Base-by-base conservation (phyloP, 1,140 invertebrate species). In the Penaeus chinensis region DNA sequence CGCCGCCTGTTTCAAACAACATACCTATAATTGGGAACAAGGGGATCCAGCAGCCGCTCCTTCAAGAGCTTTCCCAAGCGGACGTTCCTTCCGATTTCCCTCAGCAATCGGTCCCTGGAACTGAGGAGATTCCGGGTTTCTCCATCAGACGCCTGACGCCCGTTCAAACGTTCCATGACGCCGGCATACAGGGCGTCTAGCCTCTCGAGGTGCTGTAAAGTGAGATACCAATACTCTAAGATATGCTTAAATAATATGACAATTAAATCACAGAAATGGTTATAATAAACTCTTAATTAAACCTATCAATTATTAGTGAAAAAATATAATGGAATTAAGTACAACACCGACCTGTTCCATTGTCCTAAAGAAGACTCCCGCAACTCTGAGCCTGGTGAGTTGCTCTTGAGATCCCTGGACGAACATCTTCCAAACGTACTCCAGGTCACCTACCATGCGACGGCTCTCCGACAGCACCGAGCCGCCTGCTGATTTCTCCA, bases 391-490 rank as follows among this genome's bases (percentile, higher is more conserved):
- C 18, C 96, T 93, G 0, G 95, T 96, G 91, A 96, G 94, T 91
- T 96, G 95, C 92, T 96, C 96, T 91, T 96, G 95, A 83, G 95
- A 94, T 63, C 96, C 95, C 4, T 93, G 93, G 69, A 95, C 93
- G 19, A 96, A 93, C 84, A 94, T 93, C 87, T 94, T 94, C 96
- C 96, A 97, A 3, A 94, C 94, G 88, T 94, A 93, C 54, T 94
- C 93, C 84, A 97, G 92, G 93, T 94, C 89, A 95, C 96, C 93
- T 96, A 95, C 24, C 95, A 94, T 27, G 93, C 92, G 90, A 96
- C 93, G 91, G 96, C 95, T 89, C 95, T 93, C 65, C 95, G 95
- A 88, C 95, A 92, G 0, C 95, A 95, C 92, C 94, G 92, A 86
- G 96, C 93, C 91, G 95, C 94, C 84, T 93, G 93, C 95, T 32